These are phyloP conservation scores for Microchrysa polita DNA, from an alignment of 2,888 invertebrate species.

Conservation along the genomic window DNA sequence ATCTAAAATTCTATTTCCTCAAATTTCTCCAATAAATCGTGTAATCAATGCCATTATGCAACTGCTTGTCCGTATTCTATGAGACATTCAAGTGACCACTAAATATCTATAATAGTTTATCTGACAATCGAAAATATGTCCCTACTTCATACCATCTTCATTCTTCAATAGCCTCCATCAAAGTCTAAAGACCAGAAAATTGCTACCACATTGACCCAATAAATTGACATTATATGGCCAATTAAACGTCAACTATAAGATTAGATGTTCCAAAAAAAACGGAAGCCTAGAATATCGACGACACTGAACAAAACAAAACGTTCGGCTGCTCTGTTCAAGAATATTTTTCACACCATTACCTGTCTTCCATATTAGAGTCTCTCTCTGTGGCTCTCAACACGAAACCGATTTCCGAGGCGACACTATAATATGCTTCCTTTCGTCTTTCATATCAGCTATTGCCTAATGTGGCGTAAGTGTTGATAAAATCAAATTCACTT, in stretches of 20 bases:
- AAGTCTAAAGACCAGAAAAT: slow-evolving; percentile 38
- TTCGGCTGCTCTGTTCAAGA: background rate
- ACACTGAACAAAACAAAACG: slow-evolving; percentile 23
- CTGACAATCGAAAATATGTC: background rate
- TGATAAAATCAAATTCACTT: slow-evolving; percentile 42
- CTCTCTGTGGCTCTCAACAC: too few species aligned
- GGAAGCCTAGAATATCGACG: slow-evolving; percentile 5
- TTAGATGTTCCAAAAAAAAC: slow-evolving; percentile 24
- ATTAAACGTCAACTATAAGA: slow-evolving; percentile 38
- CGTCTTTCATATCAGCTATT: slow-evolving; percentile 22
- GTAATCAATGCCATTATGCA: too few species aligned
- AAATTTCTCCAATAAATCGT: too few species aligned
- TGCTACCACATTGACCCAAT: slow-evolving; percentile 20
- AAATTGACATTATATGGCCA: slow-evolving; percentile 42
- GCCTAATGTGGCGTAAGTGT: slow-evolving; percentile 44
- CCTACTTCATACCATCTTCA: background rate
- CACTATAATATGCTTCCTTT: too few species aligned
- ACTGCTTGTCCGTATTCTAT: too few species aligned
- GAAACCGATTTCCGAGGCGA: background rate
- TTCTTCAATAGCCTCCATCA: slow-evolving; percentile 13
- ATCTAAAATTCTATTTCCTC: too few species aligned
- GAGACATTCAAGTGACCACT: too few species aligned
- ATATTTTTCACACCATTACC: slow-evolving; percentile 44
- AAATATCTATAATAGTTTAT: too few species aligned
- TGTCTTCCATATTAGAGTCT: slow-evolving; percentile 30